These are phyloP conservation scores for Clarias fuscus DNA, from an alignment of 2,797 vertebrate genomes.

Conservation along the genomic window DNA sequence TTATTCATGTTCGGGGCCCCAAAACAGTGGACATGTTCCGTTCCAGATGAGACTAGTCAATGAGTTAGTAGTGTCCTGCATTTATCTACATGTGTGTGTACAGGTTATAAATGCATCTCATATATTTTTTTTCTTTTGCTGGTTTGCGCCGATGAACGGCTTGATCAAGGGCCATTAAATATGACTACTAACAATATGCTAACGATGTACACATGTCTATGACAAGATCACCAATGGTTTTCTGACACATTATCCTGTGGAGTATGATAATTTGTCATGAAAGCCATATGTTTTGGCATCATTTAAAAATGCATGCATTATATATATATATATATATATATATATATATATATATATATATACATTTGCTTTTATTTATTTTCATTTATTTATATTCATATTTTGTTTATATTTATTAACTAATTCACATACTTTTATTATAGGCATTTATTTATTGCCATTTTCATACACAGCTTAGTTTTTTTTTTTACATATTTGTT, in stretches of 20 bases:
- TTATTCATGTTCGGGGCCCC: constrained; percentile 9
- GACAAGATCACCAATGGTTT: neutral
- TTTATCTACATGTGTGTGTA: neutral
- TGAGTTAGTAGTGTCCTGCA: neutral
- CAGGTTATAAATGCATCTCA: constrained; percentile 17
- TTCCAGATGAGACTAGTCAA: neutral
- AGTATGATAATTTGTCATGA: neutral
- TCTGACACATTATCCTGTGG: neutral
- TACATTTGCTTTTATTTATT: too few species aligned
- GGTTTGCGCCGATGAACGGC: neutral
- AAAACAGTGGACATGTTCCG: neutral
- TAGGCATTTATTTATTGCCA: neutral
- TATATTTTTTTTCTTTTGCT: constrained; percentile 17
- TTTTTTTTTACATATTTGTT: neutral
- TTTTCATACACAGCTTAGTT: neutral
- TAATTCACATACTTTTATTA: neutral
- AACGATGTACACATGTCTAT: neutral
- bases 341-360: neutral
- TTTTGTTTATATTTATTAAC: neutral
- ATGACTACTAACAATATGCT: constrained; percentile 1
- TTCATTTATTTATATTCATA: neutral
- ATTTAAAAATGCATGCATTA: too few species aligned
- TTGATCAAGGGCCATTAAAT: constrained; percentile 22
- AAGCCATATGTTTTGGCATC: too few species aligned
- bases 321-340: too few species aligned